Percentiles rank a stretch among this genome's conserved stretches.
phyloP scores from a whole-genome alignment of 1,140 invertebrate species.

The Charaxes varanes region DNA sequence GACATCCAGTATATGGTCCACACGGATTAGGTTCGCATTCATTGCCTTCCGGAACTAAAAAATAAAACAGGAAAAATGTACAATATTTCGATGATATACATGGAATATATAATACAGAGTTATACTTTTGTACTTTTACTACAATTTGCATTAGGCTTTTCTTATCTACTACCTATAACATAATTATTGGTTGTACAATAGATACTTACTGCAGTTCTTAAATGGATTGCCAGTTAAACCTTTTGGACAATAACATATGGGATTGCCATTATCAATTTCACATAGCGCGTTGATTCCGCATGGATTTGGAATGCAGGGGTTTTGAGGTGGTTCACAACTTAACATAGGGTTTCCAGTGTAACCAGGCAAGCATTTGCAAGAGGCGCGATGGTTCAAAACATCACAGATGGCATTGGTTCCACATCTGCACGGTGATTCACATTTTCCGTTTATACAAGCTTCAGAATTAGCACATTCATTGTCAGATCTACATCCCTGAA shows the following conservation, averaged over 20 bases:
- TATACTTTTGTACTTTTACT: too few relatives aligned
- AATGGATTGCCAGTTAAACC: constrained; percentile 94
- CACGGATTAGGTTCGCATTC: constrained; percentile 89
- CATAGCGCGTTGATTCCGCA: constrained; percentile 90
- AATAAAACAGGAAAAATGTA: constrained; percentile 14
- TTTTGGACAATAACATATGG: constrained; percentile 92
- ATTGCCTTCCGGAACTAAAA: constrained; percentile 89
- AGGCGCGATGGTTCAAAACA: constrained; percentile 81
- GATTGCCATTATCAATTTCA: constrained; percentile 89
- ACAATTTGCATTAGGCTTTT: too few relatives aligned
- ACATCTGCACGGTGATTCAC: constrained; percentile 84
- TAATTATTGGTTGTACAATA: constrained; percentile 1
- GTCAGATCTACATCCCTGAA: constrained; percentile 80
- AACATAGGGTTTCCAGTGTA: constrained; percentile 82
- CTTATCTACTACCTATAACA: background rate
- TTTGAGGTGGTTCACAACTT: constrained; percentile 77
- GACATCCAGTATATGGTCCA: constrained; percentile 87
- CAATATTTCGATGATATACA: background rate
- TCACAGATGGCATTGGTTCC: constrained; percentile 85
- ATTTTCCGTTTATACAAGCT: constrained; percentile 84
- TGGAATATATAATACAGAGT: too few relatives aligned
- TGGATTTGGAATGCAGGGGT: constrained; percentile 88
- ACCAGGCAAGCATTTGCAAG: constrained; percentile 85
- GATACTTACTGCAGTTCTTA: constrained; percentile 89
- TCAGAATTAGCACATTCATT: constrained; percentile 80